Evolutionary conservation across 2,888 invertebrate species (phyloP).

Genomic region (Neelides folsomi): DNA sequence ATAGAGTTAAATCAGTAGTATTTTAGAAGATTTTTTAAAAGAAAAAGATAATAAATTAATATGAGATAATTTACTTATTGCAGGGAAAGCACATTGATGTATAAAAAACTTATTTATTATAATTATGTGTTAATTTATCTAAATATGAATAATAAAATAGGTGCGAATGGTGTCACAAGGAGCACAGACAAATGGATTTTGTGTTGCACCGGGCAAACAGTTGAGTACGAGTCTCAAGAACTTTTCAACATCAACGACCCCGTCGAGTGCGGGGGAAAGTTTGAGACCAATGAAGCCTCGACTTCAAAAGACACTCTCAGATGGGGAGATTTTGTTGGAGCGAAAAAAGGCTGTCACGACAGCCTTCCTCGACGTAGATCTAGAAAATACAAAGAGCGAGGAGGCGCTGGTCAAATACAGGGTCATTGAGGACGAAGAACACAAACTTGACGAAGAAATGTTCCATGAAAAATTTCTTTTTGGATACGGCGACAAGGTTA

Average conservation of each 20-base stretch:
- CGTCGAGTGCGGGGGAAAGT: no score
- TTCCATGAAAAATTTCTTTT: slow-evolving; percentile 69
- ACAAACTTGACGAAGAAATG: slow-evolving; percentile 44
- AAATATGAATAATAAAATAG: slow-evolving; percentile 35
- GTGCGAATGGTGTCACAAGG: slow-evolving; percentile 81
- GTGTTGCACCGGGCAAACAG: slow-evolving; percentile 4
- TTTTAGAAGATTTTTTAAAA: no score
- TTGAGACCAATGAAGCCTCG: slow-evolving; percentile 7
- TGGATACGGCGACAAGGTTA: slow-evolving; percentile 37
- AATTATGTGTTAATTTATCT: background rate
- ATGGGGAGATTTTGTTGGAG: slow-evolving; percentile 61
- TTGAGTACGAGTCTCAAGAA: no score
- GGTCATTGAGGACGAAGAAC: slow-evolving; percentile 10
- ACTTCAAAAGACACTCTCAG: slow-evolving; percentile 63
- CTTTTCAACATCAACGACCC: slow-evolving; percentile 5
- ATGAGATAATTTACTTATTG: no score
- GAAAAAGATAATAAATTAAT: no score
- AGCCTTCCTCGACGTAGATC: slow-evolving; percentile 42
- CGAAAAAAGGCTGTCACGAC: slow-evolving; percentile 38
- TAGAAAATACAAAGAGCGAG: slow-evolving; percentile 42
- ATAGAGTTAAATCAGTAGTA: no score
- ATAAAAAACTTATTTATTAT: no score
- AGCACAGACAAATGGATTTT: slow-evolving; percentile 67
- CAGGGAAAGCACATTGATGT: no score
- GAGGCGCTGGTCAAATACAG: slow-evolving; percentile 37